phyloP scores from a whole-genome alignment of 2,797 vertebrate species.

The Lycodopsis pacificus region DNA sequence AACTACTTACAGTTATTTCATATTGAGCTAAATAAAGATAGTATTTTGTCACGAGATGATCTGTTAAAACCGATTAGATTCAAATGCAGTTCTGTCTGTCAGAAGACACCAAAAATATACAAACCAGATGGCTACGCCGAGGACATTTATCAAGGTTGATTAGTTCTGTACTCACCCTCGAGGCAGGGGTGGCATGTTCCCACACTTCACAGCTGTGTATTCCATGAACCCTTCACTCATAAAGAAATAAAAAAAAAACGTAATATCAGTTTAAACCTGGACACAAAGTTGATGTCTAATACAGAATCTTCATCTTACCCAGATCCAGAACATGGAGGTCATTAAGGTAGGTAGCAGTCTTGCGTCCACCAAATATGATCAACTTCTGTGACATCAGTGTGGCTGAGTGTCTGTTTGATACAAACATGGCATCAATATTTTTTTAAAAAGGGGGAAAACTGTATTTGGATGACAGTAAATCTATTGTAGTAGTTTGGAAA shows the following conservation, averaged over 20 bases:
- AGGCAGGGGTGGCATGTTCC: constrained; percentile 84
- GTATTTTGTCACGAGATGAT: background rate
- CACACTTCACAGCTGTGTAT: constrained; percentile 87
- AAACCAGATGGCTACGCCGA: constrained; percentile 49
- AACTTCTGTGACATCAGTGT: constrained; percentile 88
- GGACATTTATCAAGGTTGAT: constrained; percentile 65
- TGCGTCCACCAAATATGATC: constrained; percentile 90
- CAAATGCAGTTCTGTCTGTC: background rate
- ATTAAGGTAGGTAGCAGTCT: constrained; percentile 87
- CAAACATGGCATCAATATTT: constrained; percentile 9
- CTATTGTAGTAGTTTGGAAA: background rate
- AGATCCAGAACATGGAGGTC: constrained; percentile 90
- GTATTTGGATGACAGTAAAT: background rate
- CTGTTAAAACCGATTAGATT: constrained; percentile 8
- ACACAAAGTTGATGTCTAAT: background rate
- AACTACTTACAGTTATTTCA: background rate
- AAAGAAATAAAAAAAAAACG: background rate
- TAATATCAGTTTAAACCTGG: constrained; percentile 13
- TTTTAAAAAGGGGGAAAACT: background rate
- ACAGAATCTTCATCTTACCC: constrained; percentile 79
- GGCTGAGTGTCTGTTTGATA: constrained; percentile 86
- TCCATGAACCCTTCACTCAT: constrained; percentile 90
- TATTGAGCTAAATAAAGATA: constrained; percentile 1
- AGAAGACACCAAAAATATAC: constrained; percentile 40
- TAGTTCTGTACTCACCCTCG: constrained; percentile 80